Evolutionary conservation across 1,140 invertebrate genomes (phyloP).

Genomic region (Diabrotica virgifera): DNA sequence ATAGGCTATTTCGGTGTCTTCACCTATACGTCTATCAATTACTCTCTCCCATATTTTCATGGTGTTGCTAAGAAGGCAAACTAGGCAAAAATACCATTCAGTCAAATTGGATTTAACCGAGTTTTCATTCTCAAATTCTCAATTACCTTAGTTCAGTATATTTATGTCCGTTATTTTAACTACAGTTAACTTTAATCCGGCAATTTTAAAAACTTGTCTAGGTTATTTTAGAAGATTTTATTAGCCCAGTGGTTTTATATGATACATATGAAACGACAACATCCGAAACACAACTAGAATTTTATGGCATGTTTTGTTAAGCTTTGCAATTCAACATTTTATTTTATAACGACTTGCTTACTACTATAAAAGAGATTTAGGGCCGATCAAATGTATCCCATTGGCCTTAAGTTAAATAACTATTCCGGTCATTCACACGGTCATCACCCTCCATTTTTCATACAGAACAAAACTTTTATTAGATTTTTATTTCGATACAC

Average conservation of each 20-base stretch:
- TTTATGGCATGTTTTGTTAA: constrained; percentile 33
- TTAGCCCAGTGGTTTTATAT: constrained; percentile 12
- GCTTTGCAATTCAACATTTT: constrained; percentile 30
- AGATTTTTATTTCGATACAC: constrained; percentile 17
- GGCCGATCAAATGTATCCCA: constrained; percentile 29
- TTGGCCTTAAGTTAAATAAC: constrained; percentile 32
- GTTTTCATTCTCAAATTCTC: no score
- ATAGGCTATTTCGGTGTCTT: no score
- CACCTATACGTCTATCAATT: no score
- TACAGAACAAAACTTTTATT: constrained; percentile 14
- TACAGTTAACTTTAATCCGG: no score
- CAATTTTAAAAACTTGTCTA: not conserved
- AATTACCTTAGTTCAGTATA: no score
- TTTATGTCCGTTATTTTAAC: no score
- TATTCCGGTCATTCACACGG: constrained; percentile 20
- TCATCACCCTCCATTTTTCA: constrained; percentile 22
- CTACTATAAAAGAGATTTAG: constrained; percentile 31
- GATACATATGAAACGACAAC: constrained; percentile 11
- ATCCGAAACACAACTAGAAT: constrained; percentile 30
- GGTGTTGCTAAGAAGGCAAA: no score
- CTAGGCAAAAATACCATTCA: no score
- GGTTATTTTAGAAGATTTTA: constrained; percentile 6
- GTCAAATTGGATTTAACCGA: no score
- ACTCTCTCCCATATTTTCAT: no score
- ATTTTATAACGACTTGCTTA: constrained; percentile 30